Percentiles rank a stretch among this genome's conserved stretches.
These are phyloP conservation scores for Stegana nigrithorax DNA, from an alignment of 2,888 invertebrate species.

Conservation along the genomic window DNA sequence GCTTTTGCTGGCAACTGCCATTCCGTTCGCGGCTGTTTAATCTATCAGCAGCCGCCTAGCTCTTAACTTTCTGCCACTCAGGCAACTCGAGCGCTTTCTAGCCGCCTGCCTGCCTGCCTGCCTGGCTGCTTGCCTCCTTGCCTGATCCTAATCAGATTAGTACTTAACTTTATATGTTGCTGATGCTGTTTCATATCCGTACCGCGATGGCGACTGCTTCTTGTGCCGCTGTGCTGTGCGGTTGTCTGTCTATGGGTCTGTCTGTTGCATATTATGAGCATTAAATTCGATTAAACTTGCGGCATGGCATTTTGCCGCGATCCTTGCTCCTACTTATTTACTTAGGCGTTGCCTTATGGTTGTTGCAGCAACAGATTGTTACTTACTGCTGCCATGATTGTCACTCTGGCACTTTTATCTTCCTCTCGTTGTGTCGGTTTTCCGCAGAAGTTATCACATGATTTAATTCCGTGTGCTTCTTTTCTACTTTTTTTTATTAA, in stretches of 20 bases:
- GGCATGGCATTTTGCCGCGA: constrained; percentile 38
- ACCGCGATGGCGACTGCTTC: background rate
- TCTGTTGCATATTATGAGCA: constrained; percentile 64
- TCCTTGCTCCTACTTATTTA: constrained; percentile 12
- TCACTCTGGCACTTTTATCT: background rate
- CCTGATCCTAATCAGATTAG: constrained; percentile 64
- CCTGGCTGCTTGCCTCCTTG: constrained; percentile 25
- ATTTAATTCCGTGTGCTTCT: constrained; percentile 49
- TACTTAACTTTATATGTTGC: constrained; percentile 59
- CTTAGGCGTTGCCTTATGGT: background rate
- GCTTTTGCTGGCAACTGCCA: background rate
- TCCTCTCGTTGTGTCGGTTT: constrained; percentile 40
- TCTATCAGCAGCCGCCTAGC: background rate
- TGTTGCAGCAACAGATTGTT: constrained; percentile 31
- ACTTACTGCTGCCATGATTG: background rate
- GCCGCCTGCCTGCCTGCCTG: background rate
- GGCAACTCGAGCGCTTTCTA: background rate
- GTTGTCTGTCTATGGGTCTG: constrained; percentile 43
- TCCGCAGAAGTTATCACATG: constrained; percentile 54
- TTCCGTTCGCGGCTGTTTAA: background rate
- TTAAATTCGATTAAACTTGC: constrained; percentile 65
- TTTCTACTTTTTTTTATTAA: constrained; percentile 53
- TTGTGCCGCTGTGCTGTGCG: constrained; percentile 5
- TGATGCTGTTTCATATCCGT: no score
- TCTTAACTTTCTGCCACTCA: no score